Evolutionary conservation across 2,888 invertebrate genomes (phyloP), one percentile per base, ranked within the genome.

Genomic region (Anthrax anthrax): DNA sequence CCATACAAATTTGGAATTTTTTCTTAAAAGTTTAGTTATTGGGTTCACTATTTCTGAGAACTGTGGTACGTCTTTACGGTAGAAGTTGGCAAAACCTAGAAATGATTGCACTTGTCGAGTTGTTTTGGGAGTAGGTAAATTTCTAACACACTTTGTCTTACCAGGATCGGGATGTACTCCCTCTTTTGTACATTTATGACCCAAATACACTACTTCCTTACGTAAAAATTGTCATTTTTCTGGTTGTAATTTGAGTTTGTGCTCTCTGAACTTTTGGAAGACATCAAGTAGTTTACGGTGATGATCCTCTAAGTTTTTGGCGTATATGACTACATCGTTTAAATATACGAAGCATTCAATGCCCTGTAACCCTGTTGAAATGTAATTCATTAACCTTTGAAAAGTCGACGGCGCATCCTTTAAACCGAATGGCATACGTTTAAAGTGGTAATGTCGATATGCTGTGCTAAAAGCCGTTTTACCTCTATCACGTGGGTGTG

Each of bases 361-460:
- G 0, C 59, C 59, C 51, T 58, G 57, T 6, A 64, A 39, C 2
- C 62, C 63, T 18, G 55, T 42, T 14, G 66, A 46, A 0, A 65
- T 55, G 39, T 53, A 56, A 41, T 63, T 58, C 64, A 66, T 67
- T 39, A 60, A 47, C 5, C 62, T 41, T 52, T 65, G 64, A 41
- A 67, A 65, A 0, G 62, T 63, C 0, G 58, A 57, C 0, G 69
- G 67, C 1, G 65, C 62, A 46, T 62, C 62, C 54, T 60, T 61
- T 12, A 68, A 56, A 3, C 60, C 64, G 48, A 65, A 61, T 1
- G 61, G 61, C 60, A 63, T 60, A 14, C 60, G 39, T 2, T 4
- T 37, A 23, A 40, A 53, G 18, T 51, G 38, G 27, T 46, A 51
- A 17, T 52, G 48, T 8, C 48, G 49, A 3, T 29, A 34, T 3